Base-by-base conservation (phyloP, 2,113 vertebrate species). In the Ophthalmolycus amberensis region DNA sequence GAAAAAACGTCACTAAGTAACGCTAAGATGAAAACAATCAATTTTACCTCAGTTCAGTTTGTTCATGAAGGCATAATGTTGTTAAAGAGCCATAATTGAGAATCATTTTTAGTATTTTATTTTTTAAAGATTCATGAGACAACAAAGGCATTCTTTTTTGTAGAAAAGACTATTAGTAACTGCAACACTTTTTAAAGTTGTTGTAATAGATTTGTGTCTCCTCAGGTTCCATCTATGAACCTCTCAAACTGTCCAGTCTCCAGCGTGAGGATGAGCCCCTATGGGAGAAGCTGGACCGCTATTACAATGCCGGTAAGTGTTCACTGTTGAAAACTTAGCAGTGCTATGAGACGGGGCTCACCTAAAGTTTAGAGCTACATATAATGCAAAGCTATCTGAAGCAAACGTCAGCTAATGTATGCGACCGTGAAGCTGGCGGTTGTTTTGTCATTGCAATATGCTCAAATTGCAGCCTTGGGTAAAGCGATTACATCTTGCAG, bases 171-270 rank as follows among this genome's bases (percentile, higher is more conserved):
- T 37, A 75, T 71, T 18, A 56, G n/a, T 0, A 25, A 25, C 18
- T 38, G 56, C 7, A 58, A 44, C n/a, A 40, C 37, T n/a, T 27
- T 59, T 59, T 52, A 8, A 56, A 25, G n/a, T 56, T n/a, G 58
- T 38, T 79, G 27, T 88, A 87, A 90, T 56, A 59, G 2, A 22
- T 59, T 1, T 79, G 34, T 75, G 34, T n/a, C 77, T 84, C 87
- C 83, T 90, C 91, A 99, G 98, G 95, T 71, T 99, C 98, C 74
- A 97, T 99, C 88, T 99, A 99, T 94, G 98, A 99, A 94, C 97
- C 98, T 44, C 94, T 99, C 68, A 97, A 97, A 93, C 95, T 95
- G 93, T 96, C 95, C 79, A 95, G 66, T 92, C 91, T 90, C 94
- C 94, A 93, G 78, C 95, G 67, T 1, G 96, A 97, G 40, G 95